These are phyloP conservation scores for Meteorus sp. DNA, from an alignment of 1,140 invertebrate species.

Conservation along the genomic window DNA sequence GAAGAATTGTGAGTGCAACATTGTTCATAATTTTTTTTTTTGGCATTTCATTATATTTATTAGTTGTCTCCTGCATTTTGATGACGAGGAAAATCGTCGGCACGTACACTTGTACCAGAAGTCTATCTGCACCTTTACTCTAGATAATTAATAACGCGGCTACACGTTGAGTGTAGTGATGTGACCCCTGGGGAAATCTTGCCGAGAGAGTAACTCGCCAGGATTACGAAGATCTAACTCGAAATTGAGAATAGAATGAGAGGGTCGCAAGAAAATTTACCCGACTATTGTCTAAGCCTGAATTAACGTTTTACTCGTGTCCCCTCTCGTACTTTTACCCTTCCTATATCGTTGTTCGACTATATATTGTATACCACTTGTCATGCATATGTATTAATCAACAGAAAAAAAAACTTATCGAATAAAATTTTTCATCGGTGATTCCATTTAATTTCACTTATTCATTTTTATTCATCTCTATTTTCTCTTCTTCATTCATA, in stretches of 20 bases:
- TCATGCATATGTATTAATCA: no score
- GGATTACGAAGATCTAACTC: background rate
- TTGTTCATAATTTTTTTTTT: no score
- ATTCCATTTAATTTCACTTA: no score
- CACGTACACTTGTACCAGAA: background rate
- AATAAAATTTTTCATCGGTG: no score
- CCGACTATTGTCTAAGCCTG: background rate
- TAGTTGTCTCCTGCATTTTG: no score
- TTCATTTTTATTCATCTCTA: no score
- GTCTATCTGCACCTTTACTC: background rate
- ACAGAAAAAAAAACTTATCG: no score
- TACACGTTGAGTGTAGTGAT: background rate
- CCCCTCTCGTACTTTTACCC: background rate
- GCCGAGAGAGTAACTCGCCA: background rate
- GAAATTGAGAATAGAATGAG: background rate
- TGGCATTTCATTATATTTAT: no score
- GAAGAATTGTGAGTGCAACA: no score
- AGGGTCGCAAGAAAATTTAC: background rate
- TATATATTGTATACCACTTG: no score
- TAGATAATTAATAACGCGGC: slow-evolving; percentile 12
- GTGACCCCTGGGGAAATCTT: slow-evolving; percentile 20
- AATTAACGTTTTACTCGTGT: background rate
- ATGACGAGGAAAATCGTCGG: no score
- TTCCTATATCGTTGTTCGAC: background rate
- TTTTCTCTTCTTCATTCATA: no score